Evolutionary conservation across 2,888 invertebrate species (phyloP), one percentile per base, ranked within the genome.

Genomic region (Deilephila elpenor): DNA sequence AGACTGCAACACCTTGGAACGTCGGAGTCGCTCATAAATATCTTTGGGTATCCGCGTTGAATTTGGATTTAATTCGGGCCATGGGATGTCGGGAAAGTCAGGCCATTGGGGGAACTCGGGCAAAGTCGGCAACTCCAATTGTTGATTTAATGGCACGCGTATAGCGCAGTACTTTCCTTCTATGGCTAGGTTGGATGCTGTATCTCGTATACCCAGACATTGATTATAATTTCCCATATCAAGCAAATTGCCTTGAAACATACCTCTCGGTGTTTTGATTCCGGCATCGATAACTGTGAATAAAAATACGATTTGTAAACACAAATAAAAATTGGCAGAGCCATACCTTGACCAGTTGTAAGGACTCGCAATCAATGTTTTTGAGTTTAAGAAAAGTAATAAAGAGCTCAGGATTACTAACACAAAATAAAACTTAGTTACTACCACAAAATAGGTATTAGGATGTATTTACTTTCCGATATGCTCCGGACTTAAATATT

Each of bases 91-190:
- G 14, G 79, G 80, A 73, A 64, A 51, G 44, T 67, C 64, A 20
- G 81, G 80, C 72, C 76, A 80, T 5, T 80, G 81, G 11, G 86
- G 84, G 20, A 79, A 74, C 5, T 73, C 37, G 19, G 83, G 82
- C 1, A 81, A 74, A 56, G 64, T 80, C 34, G 84, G 80, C 59
- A 80, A 75, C 1, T 77, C 72, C 6, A 83, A 61, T 6, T 80
- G 74, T 76, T 89, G 88, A 14, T 78, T 62, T 7, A 88, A 37
- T 4, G 91, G 90, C 1, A 90, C 74, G 3, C 75, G 64, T 53
- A 92, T 84, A 72, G 87, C 84, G 73, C 95, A 94, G 76, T 85
- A 89, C 79, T 92, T 92, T 19, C 92, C 92, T 78, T 88, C 82
- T 8, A 91, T 83, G 0, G 79, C 75, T 19, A 83, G 84, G 37